Evolutionary conservation across 1,140 invertebrate species (phyloP), one percentile per base, ranked within the genome.

Genomic region (Nasonia longicornis): DNA sequence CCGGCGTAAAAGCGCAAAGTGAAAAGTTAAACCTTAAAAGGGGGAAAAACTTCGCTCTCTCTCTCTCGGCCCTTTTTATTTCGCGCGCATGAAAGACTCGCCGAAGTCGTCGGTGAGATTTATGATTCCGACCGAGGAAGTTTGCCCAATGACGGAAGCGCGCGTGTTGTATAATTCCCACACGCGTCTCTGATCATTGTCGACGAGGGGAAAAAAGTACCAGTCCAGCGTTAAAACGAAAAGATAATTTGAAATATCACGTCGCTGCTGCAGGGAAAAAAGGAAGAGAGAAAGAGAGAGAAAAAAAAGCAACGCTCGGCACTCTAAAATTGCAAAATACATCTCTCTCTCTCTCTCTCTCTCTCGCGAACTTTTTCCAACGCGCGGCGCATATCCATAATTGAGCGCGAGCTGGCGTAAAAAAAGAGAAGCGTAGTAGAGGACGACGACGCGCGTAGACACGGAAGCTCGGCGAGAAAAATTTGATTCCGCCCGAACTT

Each of bases 1-100:
- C 4, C 8, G 16, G 64, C 58, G 35, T 63, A 64, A 67, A 67
- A 77, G 75, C 35, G 75, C 63, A 77, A 77, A 69, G 66, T 77
- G 76, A 70, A 77, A 77, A 77, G 66, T 77, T 77, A 48, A 48
- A 70, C 42, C 66, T 22, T 45, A n/a, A 69, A 70, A 29, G 48
- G 42, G 66, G 26, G 22, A 70, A 69, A 70, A 75, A 63, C 29
- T 70, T 31, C 1, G 26, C 10, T 76, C 26, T 63, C 48, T 63
- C n/a, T 71, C 26, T 73, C 71, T 73, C n/a, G 22, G 71, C n/a
- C 71, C n/a, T 26, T 22, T 73, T 52, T 38, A 26, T 48, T 22
- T 26, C 26, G 0, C 42, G 38, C 42, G 26, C 45, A 52, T 26
- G 45, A 52, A 48, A 48, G 11, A 14, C 69, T 16, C 22, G 67